phyloP scores from a whole-genome alignment of 2,113 vertebrate species.

The Embiotoca jacksoni region DNA sequence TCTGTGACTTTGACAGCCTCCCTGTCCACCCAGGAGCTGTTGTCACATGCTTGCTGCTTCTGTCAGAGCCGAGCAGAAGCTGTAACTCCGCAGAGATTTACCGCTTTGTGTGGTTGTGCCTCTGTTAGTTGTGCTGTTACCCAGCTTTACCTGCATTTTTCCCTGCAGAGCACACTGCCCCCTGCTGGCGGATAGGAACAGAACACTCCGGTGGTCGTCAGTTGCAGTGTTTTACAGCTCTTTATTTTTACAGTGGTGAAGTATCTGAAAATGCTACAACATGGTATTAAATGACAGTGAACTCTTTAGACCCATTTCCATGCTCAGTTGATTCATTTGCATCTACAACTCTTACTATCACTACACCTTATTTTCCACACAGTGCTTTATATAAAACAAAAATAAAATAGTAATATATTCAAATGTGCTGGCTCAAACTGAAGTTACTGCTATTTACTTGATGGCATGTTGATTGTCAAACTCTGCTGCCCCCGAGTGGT shows the following conservation, averaged over 20 bases:
- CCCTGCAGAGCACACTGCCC: conserved; percentile 39
- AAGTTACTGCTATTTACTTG: background rate
- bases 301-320: conserved; percentile 1
- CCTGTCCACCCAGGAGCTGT: conserved; percentile 52
- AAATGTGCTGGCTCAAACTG: too few species aligned
- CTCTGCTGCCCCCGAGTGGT: conserved; percentile 59
- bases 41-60: conserved; percentile 74
- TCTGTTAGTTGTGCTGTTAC: conserved; percentile 9
- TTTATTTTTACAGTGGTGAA: background rate
- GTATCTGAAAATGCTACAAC: conserved; percentile 1
- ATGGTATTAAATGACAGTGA: background rate
- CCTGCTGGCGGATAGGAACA: conserved; percentile 35
- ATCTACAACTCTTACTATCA: background rate
- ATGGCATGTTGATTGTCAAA: background rate
- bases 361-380: background rate
- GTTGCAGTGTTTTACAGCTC: background rate
- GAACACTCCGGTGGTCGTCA: background rate
- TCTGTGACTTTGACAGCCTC: conserved; percentile 60
- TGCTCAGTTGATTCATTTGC: conserved; percentile 2
- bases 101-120: conserved; percentile 23
- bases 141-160: conserved; percentile 18
- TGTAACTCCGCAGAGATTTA: conserved; percentile 55
- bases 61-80: conserved; percentile 68
- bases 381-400: too few species aligned
- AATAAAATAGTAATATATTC: too few species aligned